Conservation (phyloP, 2,797 vertebrate genomes). For the Poeciliopsis paucimaculata region DNA sequence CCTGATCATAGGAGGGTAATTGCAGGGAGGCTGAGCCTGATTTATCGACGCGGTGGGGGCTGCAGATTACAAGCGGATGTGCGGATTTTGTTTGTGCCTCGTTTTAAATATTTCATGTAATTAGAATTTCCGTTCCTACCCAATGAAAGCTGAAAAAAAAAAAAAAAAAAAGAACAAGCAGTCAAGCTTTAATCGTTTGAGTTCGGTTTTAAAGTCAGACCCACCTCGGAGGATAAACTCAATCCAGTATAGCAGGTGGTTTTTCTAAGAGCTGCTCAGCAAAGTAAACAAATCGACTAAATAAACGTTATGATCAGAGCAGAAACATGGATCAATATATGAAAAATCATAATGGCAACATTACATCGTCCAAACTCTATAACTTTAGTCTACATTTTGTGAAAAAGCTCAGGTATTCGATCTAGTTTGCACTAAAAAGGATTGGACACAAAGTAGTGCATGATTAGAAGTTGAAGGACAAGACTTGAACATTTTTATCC, state of each 20-base stretch:
- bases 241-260: not conserved
- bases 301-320: not conserved
- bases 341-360: not conserved
- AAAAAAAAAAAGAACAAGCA: not conserved
- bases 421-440: not conserved
- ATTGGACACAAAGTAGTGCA: not conserved
- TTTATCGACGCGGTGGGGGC: conserved; percentile 60
- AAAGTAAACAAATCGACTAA: not conserved
- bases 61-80: conserved; percentile 57
- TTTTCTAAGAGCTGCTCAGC: not conserved
- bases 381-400: not conserved
- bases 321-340: not conserved
- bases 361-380: not conserved
- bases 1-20: conserved; percentile 71
- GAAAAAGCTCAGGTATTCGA: not conserved
- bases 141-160: not conserved
- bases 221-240: not conserved
- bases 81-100: conserved; percentile 57
- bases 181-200: not conserved
- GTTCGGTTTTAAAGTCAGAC: not conserved
- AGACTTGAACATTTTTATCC: not conserved
- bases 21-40: conserved; percentile 61
- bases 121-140: conserved; percentile 45
- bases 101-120: conserved; percentile 48
- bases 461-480: not conserved